Evolutionary conservation across 2,113 vertebrate species (phyloP).

Genomic region (Dasypus novemcinctus): DNA sequence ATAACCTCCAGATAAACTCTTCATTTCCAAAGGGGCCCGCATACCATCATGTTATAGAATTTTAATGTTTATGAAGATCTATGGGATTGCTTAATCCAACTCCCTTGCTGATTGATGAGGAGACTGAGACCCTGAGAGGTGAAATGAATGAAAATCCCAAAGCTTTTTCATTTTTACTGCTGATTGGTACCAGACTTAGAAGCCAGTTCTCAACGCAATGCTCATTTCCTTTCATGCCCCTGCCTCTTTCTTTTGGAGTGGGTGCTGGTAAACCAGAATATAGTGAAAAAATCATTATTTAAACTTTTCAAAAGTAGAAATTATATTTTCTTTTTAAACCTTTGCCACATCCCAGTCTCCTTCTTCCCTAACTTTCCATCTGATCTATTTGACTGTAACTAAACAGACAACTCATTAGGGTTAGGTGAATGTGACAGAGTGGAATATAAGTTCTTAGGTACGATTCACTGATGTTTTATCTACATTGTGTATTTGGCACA

Average conservation of each 20-base stretch:
- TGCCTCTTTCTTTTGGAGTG: background rate
- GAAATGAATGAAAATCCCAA: background rate
- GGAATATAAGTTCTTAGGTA: background rate
- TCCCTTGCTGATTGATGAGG: background rate
- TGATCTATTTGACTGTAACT: background rate
- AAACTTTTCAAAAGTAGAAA: background rate
- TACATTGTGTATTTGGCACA: fast-evolving
- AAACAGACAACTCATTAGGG: background rate
- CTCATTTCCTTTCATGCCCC: background rate
- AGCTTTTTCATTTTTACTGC: background rate
- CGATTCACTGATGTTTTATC: background rate
- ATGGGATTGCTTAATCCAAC: background rate
- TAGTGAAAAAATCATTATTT: background rate
- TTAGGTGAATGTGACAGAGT: background rate
- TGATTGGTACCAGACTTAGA: background rate
- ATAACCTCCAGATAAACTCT: slow-evolving; percentile 11
- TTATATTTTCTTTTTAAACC: background rate
- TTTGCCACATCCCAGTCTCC: background rate
- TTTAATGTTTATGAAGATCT: background rate
- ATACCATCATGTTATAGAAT: background rate
- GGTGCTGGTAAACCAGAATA: background rate
- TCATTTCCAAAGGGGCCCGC: slow-evolving; percentile 10
- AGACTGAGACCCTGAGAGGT: background rate
- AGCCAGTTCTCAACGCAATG: background rate
- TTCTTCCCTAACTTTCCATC: background rate